These are phyloP conservation scores for Perognathus longimembris DNA, from an alignment of 2,113 vertebrate genomes.

Conservation along the genomic window DNA sequence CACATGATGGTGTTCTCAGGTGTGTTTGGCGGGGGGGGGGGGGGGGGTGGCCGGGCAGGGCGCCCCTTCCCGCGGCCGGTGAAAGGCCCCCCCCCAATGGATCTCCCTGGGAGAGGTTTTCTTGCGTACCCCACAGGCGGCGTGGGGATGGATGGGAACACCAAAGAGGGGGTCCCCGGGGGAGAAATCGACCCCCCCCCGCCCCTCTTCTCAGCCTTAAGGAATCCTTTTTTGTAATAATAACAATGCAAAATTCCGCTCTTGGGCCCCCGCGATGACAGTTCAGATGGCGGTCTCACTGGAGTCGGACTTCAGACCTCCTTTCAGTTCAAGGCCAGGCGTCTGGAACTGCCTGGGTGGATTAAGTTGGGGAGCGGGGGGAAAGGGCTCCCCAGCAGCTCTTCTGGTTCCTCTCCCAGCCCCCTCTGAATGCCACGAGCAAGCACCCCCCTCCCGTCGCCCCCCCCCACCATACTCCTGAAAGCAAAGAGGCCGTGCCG, in stretches of 20 bases:
- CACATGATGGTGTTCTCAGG: slow-evolving; percentile 95
- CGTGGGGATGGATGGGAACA: no score
- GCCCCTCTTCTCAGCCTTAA: background rate
- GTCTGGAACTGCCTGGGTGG: background rate
- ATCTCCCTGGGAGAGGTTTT: no score
- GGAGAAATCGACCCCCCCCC: background rate
- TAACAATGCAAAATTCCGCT: slow-evolving; percentile 28
- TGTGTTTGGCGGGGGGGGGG: slow-evolving; percentile 79
- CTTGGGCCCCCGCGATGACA: background rate
- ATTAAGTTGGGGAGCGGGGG: slow-evolving; percentile 20
- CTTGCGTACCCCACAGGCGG: no score
- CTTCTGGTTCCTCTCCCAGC: background rate
- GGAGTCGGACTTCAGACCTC: no score
- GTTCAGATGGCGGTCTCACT: no score
- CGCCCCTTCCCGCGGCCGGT: no score
- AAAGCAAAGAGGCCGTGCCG: slow-evolving; percentile 34
- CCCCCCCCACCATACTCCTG: slow-evolving; percentile 26
- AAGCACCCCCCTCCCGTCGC: background rate
- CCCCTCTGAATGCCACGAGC: background rate
- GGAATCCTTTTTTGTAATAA: slow-evolving; percentile 18
- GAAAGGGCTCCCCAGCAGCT: slow-evolving; percentile 39
- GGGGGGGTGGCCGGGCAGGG: no score
- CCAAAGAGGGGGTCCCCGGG: background rate
- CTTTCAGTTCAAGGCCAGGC: slow-evolving; percentile 65
- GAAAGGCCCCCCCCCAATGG: no score